A percentile compares a stretch with the other conserved stretches of the same genome.
Evolutionary conservation across 2,797 vertebrate species (phyloP).

Genomic region (Threskiornis aethiopicus): DNA sequence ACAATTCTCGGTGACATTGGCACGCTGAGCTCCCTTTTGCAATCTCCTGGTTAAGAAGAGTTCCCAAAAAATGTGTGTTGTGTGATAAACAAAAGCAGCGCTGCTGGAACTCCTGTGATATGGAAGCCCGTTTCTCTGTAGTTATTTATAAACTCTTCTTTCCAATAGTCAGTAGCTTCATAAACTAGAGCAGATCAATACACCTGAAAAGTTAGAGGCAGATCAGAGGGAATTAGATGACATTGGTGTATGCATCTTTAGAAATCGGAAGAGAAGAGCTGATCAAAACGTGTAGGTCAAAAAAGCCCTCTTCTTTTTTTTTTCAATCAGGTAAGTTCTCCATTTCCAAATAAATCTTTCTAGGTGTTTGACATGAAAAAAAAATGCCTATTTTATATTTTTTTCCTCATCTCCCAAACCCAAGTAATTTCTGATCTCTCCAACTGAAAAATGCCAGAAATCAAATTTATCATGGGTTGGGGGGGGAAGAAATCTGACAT

Average conservation of each 20-base stretch:
- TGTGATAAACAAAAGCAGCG: slow-evolving; percentile 46
- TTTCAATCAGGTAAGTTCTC: not conserved
- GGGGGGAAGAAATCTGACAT: not conserved
- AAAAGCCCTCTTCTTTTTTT: not conserved
- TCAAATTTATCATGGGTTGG: not conserved
- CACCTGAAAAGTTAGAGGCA: slow-evolving; percentile 39
- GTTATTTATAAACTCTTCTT: slow-evolving; percentile 52
- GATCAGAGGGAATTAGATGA: slow-evolving; percentile 36
- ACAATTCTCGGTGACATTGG: not conserved
- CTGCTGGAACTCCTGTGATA: slow-evolving; percentile 34
- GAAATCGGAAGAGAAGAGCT: not conserved
- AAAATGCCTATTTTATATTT: not conserved
- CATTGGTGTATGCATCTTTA: not conserved
- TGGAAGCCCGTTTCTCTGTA: not conserved
- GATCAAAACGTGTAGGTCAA: not conserved
- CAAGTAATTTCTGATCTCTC: not conserved
- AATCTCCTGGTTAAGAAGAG: slow-evolving; percentile 7
- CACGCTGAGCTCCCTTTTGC: slow-evolving; percentile 5
- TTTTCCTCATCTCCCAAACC: not conserved
- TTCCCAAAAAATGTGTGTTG: not conserved
- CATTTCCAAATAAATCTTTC: not conserved
- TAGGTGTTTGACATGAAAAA: not conserved
- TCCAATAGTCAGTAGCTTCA: slow-evolving; percentile 32
- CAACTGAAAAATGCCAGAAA: not conserved
- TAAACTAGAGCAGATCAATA: slow-evolving; percentile 53